Conservation (phyloP, 2,888 invertebrate species). For the Xestia sexstrigata region DNA sequence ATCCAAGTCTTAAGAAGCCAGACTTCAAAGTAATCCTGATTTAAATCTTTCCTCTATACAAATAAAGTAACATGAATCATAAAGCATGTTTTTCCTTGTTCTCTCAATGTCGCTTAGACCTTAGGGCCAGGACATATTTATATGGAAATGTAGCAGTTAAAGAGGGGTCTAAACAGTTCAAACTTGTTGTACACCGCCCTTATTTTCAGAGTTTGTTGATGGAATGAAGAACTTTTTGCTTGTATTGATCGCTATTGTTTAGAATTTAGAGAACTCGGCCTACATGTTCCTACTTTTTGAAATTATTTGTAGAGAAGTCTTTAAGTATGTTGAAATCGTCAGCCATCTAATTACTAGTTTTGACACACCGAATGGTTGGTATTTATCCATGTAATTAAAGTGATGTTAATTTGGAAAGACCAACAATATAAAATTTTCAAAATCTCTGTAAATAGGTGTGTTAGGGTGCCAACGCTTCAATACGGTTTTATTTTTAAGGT, state of each 20-base stretch:
- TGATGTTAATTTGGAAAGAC: not conserved
- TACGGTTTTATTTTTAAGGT: not conserved
- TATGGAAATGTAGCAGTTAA: conserved; percentile 61
- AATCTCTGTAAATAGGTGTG: not conserved
- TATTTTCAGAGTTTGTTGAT: conserved; percentile 50
- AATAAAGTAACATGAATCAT: conserved; percentile 56
- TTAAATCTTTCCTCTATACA: conserved; percentile 29
- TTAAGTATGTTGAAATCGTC: not conserved
- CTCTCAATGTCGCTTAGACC: conserved; percentile 50
- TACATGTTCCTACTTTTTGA: not conserved
- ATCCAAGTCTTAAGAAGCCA: not conserved
- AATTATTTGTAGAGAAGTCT: not conserved
- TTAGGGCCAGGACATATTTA: conserved; percentile 56
- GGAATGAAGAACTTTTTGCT: conserved; percentile 45
- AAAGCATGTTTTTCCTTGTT: conserved; percentile 53
- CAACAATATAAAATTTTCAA: not conserved
- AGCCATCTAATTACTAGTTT: not conserved
- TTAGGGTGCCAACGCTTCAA: not conserved
- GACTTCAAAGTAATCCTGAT: conserved; percentile 3
- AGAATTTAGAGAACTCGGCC: conserved; percentile 12
- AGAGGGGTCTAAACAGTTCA: conserved; percentile 56
- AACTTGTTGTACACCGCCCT: conserved; percentile 46
- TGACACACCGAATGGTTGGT: not conserved
- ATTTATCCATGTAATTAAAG: not conserved
- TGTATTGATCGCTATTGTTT: too few relatives aligned